Base-by-base conservation (phyloP, 2,797 vertebrate genomes). In the Sternotherus odoratus region DNA sequence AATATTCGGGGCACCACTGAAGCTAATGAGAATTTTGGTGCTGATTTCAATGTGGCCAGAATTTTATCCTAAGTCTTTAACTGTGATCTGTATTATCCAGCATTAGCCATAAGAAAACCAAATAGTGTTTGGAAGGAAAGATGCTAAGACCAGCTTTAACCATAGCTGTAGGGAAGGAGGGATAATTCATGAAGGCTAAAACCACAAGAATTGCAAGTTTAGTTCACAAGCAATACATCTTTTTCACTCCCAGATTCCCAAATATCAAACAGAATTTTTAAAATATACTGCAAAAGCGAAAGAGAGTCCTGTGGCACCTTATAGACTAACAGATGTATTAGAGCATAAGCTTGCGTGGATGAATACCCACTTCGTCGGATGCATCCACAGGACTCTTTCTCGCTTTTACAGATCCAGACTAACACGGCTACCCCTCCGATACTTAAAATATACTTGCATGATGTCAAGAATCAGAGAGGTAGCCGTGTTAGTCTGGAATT, bases 121-220 rank as follows among this genome's bases (percentile, higher is more conserved):
- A 46, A 43, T 4, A 46, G 39, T 56, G 54, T 57, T 79, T 80
- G 75, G 6, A 54, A 48, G 50, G 72, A 51, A 4, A 36, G 83
- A 87, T 0, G 11, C 0, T 0, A 74, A 39, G 16, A 21, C 4
- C 24, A 75, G 19, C 66, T 39, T 39, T 69, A 23, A 39, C 21
- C 2, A 21, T 39, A 66, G 81, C 30, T 3, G 24, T 10, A 92
- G 36, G 17, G 6, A 19, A 74, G 43, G 50, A 19, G 1, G 2
- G 11, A 54, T 43, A 43, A 69, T 1, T 12, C 1, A 28, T 2
- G 33, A 53, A 72, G 56, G 28, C 87, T 53, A 30, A 79, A 66
- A 53, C 5, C 3, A 26, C 75, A 33, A 28, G 36, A 69, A 5
- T 17, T 39, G 51, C 56, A 49, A 26, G 17, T 79, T 79, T 54